These are phyloP conservation scores for Dendrolimus punctatus DNA, from an alignment of 1,140 invertebrate species.

Conservation along the genomic window DNA sequence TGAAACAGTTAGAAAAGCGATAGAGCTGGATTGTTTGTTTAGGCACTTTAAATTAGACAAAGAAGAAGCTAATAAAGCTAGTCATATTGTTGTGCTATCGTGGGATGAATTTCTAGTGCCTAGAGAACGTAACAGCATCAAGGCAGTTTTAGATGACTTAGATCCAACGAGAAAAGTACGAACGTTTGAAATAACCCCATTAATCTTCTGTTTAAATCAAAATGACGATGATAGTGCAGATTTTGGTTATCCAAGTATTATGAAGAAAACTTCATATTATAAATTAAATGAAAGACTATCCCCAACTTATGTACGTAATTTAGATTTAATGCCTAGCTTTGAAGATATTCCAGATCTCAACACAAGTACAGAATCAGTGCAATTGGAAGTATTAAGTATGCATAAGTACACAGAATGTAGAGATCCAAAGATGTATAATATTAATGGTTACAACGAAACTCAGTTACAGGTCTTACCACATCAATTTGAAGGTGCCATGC, in stretches of 20 bases:
- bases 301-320: slow-evolving; percentile 50
- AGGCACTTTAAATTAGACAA: slow-evolving; percentile 64
- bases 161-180: slow-evolving; percentile 51
- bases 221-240: slow-evolving; percentile 62
- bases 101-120: slow-evolving; percentile 79
- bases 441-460: slow-evolving; percentile 60
- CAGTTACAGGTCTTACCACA: slow-evolving; percentile 65
- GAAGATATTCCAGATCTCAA: slow-evolving; percentile 59
- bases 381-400: slow-evolving; percentile 44
- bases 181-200: slow-evolving; percentile 39
- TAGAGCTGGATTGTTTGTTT: slow-evolving; percentile 78
- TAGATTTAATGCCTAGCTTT: slow-evolving; percentile 58
- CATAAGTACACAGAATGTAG: slow-evolving; percentile 67
- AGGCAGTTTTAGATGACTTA: slow-evolving; percentile 52
- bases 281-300: slow-evolving; percentile 40
- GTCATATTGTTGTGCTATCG: slow-evolving; percentile 71
- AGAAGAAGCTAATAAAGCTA: slow-evolving; percentile 60
- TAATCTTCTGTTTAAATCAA: slow-evolving; percentile 66
- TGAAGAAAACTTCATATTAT: slow-evolving; percentile 67
- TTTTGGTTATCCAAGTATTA: slow-evolving; percentile 57
- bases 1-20: slow-evolving; percentile 61
- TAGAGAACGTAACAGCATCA: slow-evolving; percentile 68
- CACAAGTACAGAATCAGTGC: slow-evolving; percentile 30
- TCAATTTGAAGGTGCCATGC: slow-evolving; percentile 67
- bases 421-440: slow-evolving; percentile 46